Conservation (phyloP, 2,797 vertebrate species). For the Neostethus bicornis region DNA sequence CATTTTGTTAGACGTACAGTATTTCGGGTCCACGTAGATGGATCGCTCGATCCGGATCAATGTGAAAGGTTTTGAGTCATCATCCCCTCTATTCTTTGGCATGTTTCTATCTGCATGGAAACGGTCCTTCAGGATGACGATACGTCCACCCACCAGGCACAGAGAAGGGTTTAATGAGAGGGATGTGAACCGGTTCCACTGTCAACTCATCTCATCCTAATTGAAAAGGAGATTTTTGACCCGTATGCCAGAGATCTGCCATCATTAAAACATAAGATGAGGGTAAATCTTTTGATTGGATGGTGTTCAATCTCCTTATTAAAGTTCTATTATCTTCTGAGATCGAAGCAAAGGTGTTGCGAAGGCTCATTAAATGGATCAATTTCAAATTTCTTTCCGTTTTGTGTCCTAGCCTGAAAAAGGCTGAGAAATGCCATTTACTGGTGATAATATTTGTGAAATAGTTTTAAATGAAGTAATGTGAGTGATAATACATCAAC, state of each 20-base stretch:
- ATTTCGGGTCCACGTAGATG: not conserved
- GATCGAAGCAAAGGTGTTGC: not conserved
- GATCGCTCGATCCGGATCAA: not conserved
- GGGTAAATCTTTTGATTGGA: not conserved
- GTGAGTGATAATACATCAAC: no score
- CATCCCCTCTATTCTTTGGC: not conserved
- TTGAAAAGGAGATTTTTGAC: not conserved
- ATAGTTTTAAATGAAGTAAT: no score
- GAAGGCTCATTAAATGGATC: no score
- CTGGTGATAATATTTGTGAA: no score
- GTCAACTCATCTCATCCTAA: not conserved
- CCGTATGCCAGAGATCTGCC: not conserved
- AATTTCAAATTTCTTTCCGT: no score
- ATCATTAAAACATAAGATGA: not conserved
- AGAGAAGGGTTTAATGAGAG: not conserved
- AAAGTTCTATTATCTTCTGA: not conserved
- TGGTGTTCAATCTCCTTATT: not conserved
- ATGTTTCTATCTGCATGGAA: not conserved
- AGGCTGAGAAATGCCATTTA: no score
- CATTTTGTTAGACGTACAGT: not conserved
- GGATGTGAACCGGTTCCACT: not conserved
- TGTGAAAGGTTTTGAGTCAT: slow-evolving; percentile 3
- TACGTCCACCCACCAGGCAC: not conserved
- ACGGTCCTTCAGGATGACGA: not conserved
- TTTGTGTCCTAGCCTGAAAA: no score